Conservation (phyloP, 2,797 vertebrate species). For the Enteromius fasciolatus region DNA sequence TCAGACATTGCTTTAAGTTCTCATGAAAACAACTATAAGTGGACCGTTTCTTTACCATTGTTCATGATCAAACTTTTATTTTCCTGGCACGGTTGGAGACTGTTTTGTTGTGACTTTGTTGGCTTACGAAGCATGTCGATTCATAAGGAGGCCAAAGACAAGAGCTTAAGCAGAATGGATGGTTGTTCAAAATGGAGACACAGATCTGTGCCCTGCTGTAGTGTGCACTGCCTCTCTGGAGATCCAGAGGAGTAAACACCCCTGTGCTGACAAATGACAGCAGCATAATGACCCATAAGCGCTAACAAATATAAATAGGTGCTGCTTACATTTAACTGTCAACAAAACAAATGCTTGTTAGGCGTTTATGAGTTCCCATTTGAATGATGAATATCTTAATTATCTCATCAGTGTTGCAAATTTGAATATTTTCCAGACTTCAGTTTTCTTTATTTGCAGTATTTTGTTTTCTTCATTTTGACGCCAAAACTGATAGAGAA, state of each 20-base stretch:
- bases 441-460: constrained; percentile 7
- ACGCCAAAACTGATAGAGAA: background rate
- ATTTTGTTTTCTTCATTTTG: constrained; percentile 9
- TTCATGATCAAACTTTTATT: constrained; percentile 1
- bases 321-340: constrained; percentile 78
- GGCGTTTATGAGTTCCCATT: constrained; percentile 76
- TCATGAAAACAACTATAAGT: background rate
- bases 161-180: constrained; percentile 56
- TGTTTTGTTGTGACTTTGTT: background rate
- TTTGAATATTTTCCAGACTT: constrained; percentile 59
- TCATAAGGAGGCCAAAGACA: constrained; percentile 52
- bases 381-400: constrained; percentile 81
- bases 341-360: constrained; percentile 82
- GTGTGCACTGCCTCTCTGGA: constrained; percentile 48
- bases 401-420: constrained; percentile 76
- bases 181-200: constrained; percentile 53
- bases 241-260: constrained; percentile 59
- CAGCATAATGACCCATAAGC: constrained; percentile 74
- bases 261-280: constrained; percentile 71
- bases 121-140: constrained; percentile 8
- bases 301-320: constrained; percentile 80
- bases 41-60: background rate
- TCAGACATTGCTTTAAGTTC: background rate
- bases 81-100: background rate
- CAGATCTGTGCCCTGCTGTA: constrained; percentile 53